A percentile compares a stretch with the other conserved stretches of the same genome.
These are phyloP conservation scores for Procavia capensis DNA, from an alignment of 2,113 vertebrate genomes.

Conservation along the genomic window DNA sequence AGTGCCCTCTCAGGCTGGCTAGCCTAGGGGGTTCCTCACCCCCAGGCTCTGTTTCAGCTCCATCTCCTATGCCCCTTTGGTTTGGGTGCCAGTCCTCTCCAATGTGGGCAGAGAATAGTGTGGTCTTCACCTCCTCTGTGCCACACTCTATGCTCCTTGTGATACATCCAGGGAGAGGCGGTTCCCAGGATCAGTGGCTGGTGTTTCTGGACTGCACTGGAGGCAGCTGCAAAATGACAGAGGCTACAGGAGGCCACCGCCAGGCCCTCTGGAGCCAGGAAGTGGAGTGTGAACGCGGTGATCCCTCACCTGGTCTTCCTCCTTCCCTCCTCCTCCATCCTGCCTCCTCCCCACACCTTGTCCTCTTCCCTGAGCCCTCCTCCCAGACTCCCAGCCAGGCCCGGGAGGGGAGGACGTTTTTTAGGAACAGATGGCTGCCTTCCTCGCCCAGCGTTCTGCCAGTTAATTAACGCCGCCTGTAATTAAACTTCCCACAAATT, in stretches of 20 bases:
- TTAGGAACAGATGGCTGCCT: conserved; percentile 89
- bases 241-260: background rate
- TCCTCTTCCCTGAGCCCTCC: background rate
- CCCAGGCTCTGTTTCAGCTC: background rate
- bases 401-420: conserved; percentile 67
- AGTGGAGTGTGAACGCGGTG: background rate
- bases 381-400: conserved; percentile 72
- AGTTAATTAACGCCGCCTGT: conserved; percentile 93
- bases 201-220: background rate
- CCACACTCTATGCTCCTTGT: conserved; percentile 34
- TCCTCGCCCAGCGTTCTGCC: conserved; percentile 88
- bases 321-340: background rate
- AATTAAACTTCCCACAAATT: conserved; percentile 94
- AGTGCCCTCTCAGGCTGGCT: background rate
- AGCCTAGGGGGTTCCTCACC: background rate
- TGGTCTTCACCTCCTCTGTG: background rate
- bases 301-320: accelerated
- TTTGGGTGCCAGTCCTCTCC: background rate
- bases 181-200: background rate
- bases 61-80: background rate
- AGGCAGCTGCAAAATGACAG: background rate
- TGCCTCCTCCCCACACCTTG: background rate
- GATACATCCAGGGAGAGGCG: background rate
- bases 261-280: background rate
- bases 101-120: background rate